These are phyloP conservation scores for Trichomalopsis sarcophagae DNA, from an alignment of 1,140 invertebrate species.

Conservation along the genomic window DNA sequence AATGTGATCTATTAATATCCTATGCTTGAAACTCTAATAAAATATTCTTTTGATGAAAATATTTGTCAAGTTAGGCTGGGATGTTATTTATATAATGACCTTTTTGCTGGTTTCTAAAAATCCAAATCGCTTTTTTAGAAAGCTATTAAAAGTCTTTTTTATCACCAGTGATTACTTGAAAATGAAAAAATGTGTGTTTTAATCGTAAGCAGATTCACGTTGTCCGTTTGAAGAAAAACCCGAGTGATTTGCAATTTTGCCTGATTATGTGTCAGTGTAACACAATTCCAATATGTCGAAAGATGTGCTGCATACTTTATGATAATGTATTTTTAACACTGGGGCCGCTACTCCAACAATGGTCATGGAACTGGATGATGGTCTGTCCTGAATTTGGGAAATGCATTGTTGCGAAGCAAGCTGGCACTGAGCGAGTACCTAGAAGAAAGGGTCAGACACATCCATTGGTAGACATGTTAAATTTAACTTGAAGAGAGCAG, in stretches of 20 bases:
- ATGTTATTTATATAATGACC: conserved; percentile 27
- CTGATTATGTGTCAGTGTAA: not conserved
- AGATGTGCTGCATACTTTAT: not conserved
- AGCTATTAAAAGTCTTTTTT: not conserved
- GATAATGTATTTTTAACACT: conserved; percentile 5
- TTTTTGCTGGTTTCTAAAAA: conserved; percentile 12
- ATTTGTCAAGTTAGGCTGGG: not conserved
- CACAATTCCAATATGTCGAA: conserved; percentile 33
- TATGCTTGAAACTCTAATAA: not conserved
- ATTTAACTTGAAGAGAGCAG: conserved; percentile 11
- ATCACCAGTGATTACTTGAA: not conserved
- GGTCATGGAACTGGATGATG: not conserved
- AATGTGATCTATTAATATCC: conserved; percentile 28
- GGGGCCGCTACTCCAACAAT: not conserved
- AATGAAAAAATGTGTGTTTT: not conserved
- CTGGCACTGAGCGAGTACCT: not conserved
- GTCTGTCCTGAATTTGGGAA: not conserved
- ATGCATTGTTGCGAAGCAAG: not conserved
- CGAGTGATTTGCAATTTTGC: conserved; percentile 9
- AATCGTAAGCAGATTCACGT: not conserved
- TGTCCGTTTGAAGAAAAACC: not conserved
- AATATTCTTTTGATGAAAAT: not conserved
- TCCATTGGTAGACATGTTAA: conserved; percentile 14
- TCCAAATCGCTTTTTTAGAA: not conserved
- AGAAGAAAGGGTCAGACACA: not conserved